Percentiles rank a stretch among this genome's conserved stretches.
phyloP scores from a whole-genome alignment of 2,888 invertebrate genomes.

The Agriopis leucophaearia region DNA sequence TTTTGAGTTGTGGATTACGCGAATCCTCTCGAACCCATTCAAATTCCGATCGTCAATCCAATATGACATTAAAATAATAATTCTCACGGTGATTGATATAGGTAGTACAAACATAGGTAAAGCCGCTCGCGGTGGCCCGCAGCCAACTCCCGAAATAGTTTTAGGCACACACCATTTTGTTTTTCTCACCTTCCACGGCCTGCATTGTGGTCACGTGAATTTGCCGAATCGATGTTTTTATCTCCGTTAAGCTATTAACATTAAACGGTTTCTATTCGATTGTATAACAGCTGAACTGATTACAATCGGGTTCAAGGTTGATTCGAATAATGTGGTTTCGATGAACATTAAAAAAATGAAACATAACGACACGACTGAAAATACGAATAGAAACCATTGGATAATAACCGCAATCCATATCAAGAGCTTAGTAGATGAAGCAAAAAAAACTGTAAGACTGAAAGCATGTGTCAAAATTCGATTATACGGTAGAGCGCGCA shows the following conservation, averaged over 20 bases:
- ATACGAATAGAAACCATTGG: neutral
- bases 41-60: constrained; percentile 53
- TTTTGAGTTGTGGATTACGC: constrained; percentile 14
- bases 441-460: constrained; percentile 17
- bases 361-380: constrained; percentile 3
- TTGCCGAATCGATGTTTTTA: constrained; percentile 37
- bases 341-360: constrained; percentile 4
- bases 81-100: constrained; percentile 63
- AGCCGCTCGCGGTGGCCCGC: constrained; percentile 65
- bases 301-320: constrained; percentile 29
- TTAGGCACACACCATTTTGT: constrained; percentile 60
- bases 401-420: neutral
- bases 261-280: constrained; percentile 46
- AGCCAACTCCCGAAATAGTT: constrained; percentile 78
- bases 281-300: constrained; percentile 44
- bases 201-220: constrained; percentile 75
- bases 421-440: constrained; percentile 15
- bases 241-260: constrained; percentile 18
- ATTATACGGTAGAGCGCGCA: constrained; percentile 57
- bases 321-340: constrained; percentile 13
- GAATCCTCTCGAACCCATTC: constrained; percentile 43
- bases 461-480: constrained; percentile 55
- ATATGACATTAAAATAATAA: constrained; percentile 62
- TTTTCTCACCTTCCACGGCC: constrained; percentile 73
- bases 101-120: constrained; percentile 69